phyloP scores from a whole-genome alignment of 2,888 invertebrate genomes.

The Cerastoderma edule region DNA sequence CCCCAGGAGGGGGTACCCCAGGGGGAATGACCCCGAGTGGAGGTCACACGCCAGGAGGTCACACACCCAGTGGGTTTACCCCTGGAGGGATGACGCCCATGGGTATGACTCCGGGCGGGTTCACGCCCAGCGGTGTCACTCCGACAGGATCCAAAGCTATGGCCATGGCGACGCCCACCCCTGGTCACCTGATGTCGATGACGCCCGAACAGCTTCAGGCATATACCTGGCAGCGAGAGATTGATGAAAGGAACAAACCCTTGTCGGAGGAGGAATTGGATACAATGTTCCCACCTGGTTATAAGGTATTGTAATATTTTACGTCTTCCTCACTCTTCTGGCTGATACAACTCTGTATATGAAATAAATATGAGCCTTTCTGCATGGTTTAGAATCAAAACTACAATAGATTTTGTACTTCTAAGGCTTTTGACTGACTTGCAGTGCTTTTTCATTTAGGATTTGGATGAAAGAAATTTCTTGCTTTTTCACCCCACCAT shows the following conservation, averaged over 20 bases:
- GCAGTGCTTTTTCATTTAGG: too few species aligned
- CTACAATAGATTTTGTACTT: too few species aligned
- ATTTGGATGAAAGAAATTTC: too few species aligned
- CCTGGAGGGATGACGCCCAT: conserved; percentile 82
- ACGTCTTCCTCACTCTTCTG: too few species aligned
- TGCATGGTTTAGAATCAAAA: too few species aligned
- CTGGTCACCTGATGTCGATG: conserved; percentile 97
- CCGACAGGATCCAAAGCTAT: conserved; percentile 92
- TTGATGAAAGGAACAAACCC: conserved; percentile 98
- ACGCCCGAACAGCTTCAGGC: conserved; percentile 99
- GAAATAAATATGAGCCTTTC: too few species aligned
- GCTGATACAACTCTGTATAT: too few species aligned
- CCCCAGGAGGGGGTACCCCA: conserved; percentile 78
- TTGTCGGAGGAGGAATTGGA: conserved; percentile 98
- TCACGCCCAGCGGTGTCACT: conserved; percentile 84
- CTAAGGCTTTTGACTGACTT: too few species aligned
- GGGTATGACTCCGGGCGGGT: conserved; percentile 66
- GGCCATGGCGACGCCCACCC: conserved; percentile 99
- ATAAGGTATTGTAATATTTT: too few species aligned
- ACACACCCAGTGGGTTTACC: conserved; percentile 83
- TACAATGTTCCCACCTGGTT: conserved; percentile 98
- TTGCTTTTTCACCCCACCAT: too few species aligned
- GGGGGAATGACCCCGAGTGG: conserved; percentile 81
- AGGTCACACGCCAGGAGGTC: conserved; percentile 78
- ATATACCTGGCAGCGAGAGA: conserved; percentile 98